A percentile compares a stretch with the other conserved stretches of the same genome.
phyloP scores from a whole-genome alignment of 2,888 invertebrate genomes.

The Candidula unifasciata region DNA sequence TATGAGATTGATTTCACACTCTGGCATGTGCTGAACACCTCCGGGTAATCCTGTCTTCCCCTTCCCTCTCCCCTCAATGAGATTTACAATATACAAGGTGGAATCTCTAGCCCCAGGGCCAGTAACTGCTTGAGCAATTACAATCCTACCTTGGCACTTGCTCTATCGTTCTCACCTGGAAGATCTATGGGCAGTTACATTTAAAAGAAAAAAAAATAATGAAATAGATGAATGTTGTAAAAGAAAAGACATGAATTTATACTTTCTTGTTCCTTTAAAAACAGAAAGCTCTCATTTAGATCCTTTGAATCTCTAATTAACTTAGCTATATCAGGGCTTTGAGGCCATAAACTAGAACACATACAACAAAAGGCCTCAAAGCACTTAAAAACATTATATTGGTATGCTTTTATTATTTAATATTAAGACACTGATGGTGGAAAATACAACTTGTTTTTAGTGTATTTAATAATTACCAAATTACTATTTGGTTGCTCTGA shows the following conservation, averaged over 20 bases:
- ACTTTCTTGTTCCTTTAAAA: too few species aligned
- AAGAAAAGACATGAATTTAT: neutral
- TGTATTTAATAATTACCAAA: too few species aligned
- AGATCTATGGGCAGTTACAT: neutral
- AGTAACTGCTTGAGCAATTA: neutral
- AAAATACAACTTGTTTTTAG: too few species aligned
- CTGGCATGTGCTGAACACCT: neutral
- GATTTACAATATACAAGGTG: neutral
- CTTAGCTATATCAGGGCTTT: too few species aligned
- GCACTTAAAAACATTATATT: too few species aligned
- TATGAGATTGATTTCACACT: neutral
- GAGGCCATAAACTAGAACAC: too few species aligned
- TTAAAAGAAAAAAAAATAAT: neutral
- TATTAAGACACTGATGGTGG: too few species aligned
- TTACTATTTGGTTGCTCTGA: too few species aligned
- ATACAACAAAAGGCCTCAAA: too few species aligned
- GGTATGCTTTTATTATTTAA: too few species aligned
- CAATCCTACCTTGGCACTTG: constrained; percentile 11
- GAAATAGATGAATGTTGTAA: neutral
- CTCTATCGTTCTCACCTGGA: constrained; percentile 15
- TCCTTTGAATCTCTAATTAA: too few species aligned
- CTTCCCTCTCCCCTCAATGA: neutral
- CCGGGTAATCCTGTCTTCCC: neutral
- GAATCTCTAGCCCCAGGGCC: neutral
- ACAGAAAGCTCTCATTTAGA: too few species aligned